Evolutionary conservation across 2,888 invertebrate genomes (phyloP).

Genomic region (Philereme transversata): DNA sequence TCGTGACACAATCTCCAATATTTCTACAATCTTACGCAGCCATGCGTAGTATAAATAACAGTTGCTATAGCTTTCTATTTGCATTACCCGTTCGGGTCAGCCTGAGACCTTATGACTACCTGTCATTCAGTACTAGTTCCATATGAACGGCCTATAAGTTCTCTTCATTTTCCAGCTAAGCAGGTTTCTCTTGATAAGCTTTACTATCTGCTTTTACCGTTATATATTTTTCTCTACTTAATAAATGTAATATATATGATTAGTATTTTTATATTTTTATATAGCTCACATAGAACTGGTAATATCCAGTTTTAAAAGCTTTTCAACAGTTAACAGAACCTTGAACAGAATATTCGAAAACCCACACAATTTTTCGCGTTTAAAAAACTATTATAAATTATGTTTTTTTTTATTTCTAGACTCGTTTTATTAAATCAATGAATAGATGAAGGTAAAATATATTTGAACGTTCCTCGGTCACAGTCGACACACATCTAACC

Average conservation of each 20-base stretch:
- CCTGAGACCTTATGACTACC: constrained; percentile 52
- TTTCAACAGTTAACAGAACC: no score
- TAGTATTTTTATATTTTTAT: no score
- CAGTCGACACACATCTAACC: constrained; percentile 27
- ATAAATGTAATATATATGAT: no score
- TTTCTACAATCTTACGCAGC: constrained; percentile 23
- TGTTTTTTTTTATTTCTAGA: no score
- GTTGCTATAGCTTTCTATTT: constrained; percentile 50
- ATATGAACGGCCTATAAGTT: constrained; percentile 21
- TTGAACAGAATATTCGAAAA: no score
- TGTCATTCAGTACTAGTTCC: constrained; percentile 42
- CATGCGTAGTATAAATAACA: constrained; percentile 17
- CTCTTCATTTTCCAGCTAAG: constrained; percentile 26
- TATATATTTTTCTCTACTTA: neutral
- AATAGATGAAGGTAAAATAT: no score
- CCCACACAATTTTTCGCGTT: no score
- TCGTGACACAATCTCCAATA: constrained; percentile 27
- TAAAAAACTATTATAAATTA: no score
- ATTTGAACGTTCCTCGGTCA: constrained; percentile 20
- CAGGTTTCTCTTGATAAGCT: constrained; percentile 16
- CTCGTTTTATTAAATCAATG: no score
- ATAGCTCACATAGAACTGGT: no score
- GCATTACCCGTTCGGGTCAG: constrained; percentile 49
- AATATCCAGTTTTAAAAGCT: no score
- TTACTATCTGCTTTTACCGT: neutral